A percentile compares a stretch with the other conserved stretches of the same genome.
phyloP scores from a whole-genome alignment of 2,888 invertebrate species.

The Stenotaenia linearis region DNA sequence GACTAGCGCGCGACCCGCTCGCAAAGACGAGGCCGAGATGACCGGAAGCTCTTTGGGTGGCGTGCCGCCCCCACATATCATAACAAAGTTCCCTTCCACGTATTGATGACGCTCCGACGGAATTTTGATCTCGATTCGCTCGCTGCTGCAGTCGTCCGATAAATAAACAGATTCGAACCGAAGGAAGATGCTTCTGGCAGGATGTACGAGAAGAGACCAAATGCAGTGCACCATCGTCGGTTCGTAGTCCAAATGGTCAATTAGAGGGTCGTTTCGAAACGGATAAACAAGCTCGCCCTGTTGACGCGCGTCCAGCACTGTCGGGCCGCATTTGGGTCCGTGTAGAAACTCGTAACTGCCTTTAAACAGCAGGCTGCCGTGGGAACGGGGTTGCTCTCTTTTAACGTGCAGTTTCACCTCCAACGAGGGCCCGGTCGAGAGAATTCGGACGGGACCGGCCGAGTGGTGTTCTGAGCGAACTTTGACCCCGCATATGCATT shows the following conservation, averaged over 20 bases:
- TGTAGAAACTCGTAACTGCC: conserved; percentile 85
- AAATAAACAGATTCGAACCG: conserved; percentile 59
- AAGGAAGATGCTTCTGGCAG: conserved; percentile 77
- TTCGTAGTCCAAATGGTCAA: not conserved
- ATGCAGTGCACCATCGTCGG: conserved; percentile 58
- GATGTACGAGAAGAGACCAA: conserved; percentile 62
- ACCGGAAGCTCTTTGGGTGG: conserved; percentile 61
- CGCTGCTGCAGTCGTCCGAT: conserved; percentile 32
- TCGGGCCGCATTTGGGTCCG: conserved; percentile 51
- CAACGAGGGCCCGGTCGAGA: conserved; percentile 69
- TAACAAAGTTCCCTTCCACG: conserved; percentile 5
- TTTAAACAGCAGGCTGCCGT: conserved; percentile 66
- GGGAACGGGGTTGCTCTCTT: conserved; percentile 66
- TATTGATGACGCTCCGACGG: conserved; percentile 8
- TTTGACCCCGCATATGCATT: conserved; percentile 34
- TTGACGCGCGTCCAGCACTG: conserved; percentile 34
- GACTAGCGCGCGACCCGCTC: conserved; percentile 35
- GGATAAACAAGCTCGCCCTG: conserved; percentile 36
- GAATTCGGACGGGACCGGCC: conserved; percentile 55
- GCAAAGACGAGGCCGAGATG: conserved; percentile 38
- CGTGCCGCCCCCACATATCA: conserved; percentile 12
- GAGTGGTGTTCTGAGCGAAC: conserved; percentile 50
- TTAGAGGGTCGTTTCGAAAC: not conserved
- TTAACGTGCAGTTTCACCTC: conserved; percentile 77
- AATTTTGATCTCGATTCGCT: conserved; percentile 34